Evolutionary conservation across 1,140 invertebrate species (phyloP), one percentile per base, ranked within the genome.

Genomic region (Trichomalopsis sarcophagae): DNA sequence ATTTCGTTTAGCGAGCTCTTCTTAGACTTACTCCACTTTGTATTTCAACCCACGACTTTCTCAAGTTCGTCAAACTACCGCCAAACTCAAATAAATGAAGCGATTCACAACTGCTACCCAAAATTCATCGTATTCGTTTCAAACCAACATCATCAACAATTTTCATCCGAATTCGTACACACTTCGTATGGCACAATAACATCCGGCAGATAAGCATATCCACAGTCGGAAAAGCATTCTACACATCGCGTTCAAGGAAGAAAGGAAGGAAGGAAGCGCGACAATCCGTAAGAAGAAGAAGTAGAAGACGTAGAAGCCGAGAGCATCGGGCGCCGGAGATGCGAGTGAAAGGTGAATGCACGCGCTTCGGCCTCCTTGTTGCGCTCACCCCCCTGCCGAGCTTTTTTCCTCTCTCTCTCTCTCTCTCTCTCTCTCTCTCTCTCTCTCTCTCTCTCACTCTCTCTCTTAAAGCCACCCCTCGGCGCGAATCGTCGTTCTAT

Each of bases 321-420:
- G 14, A 62, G 55, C 55, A 62, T n/a, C 17, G 55, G 21, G 55
- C 1, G 55, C 55, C 55, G 17, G 55, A 62, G 55, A 62, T 62
- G 55, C 55, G 55, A 62, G 55, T 62, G 55, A 62, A n/a, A 62
- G 55, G 55, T 62, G 55, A 62, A 62, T 62, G 55, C 55, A 62
- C 55, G 55, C 17, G 55, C 55, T n/a, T 62, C 21, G 17, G 55
- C 17, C 55, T 62, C 17, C 55, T 62, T 62, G 55, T 62, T 62
- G 55, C 55, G 17, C 55, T 62, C 55, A n/a, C 17, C 55, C 55
- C 21, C 55, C 4, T n/a, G 55, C 55, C 55, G 14, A 9, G 50
- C 17, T 62, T 62, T 62, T 62, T 62, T 62, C 55, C 21, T 27
- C 55, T 62, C 55, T 6, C 55, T n/a, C 55, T 6, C 21, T 62